These are phyloP conservation scores for Hippoglossus stenolepis DNA, from an alignment of 2,113 vertebrate species.

Conservation along the genomic window DNA sequence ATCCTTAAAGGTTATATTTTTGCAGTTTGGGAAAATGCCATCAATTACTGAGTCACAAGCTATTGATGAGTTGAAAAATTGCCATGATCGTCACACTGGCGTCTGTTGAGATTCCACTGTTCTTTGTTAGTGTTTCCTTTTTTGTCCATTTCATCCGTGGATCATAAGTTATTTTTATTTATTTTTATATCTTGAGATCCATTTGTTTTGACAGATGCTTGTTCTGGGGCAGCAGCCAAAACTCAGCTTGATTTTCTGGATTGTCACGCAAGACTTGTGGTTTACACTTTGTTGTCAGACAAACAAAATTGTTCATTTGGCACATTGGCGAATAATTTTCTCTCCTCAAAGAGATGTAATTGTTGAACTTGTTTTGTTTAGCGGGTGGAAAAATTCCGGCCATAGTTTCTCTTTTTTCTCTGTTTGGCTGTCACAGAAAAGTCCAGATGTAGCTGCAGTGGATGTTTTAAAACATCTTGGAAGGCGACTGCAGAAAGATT, in stretches of 20 bases:
- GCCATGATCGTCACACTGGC: conserved; percentile 48
- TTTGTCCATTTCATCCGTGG: conserved; percentile 53
- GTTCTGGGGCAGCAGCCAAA: conserved; percentile 83
- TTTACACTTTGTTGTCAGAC: conserved; percentile 82
- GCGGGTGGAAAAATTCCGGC: conserved; percentile 29
- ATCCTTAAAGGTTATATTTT: conserved; percentile 34
- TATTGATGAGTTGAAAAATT: conserved; percentile 39
- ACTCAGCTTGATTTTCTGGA: conserved; percentile 81
- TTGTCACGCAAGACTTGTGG: conserved; percentile 77
- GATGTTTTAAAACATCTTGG: conserved; percentile 28
- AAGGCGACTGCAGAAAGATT: conserved; percentile 30
- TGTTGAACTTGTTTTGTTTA: conserved; percentile 67
- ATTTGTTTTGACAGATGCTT: conserved; percentile 86
- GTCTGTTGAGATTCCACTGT: conserved; percentile 61
- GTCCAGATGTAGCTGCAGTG: conserved; percentile 34
- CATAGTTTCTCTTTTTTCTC: conserved; percentile 41
- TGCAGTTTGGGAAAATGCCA: conserved; percentile 31
- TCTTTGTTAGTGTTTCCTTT: conserved; percentile 49
- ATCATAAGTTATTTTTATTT: conserved; percentile 63
- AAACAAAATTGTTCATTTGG: conserved; percentile 81
- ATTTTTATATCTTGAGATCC: conserved; percentile 70
- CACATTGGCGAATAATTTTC: conserved; percentile 77
- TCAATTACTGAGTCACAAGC: conserved; percentile 44
- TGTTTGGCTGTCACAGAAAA: conserved; percentile 37
- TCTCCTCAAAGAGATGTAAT: conserved; percentile 67